Conservation (phyloP, 2,797 vertebrate genomes). For the Coregonus sp. region DNA sequence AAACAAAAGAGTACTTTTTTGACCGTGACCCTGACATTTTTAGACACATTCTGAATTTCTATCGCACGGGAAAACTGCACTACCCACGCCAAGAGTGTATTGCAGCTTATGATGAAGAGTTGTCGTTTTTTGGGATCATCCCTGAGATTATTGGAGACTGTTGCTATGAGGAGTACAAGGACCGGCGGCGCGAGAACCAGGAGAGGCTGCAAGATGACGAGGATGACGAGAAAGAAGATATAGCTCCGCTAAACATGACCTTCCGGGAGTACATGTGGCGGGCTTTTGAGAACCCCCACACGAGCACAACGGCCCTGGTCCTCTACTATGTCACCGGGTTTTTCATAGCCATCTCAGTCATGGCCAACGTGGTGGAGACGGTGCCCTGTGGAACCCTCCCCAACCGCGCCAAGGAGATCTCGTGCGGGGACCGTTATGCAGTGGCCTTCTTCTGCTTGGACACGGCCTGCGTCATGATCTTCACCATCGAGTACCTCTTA, state of each 20-base stretch:
- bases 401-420: constrained; percentile 84
- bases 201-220: constrained; percentile 91
- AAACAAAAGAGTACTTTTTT: constrained; percentile 93
- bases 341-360: constrained; percentile 94
- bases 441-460: constrained; percentile 95
- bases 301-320: constrained; percentile 91
- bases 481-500: constrained; percentile 90
- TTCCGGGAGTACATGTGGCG: constrained; percentile 89
- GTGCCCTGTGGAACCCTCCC: constrained; percentile 87
- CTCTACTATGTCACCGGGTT: constrained; percentile 97
- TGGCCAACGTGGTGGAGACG: constrained; percentile 93
- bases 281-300: constrained; percentile 95
- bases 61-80: constrained; percentile 93
- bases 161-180: constrained; percentile 96
- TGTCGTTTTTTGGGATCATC: constrained; percentile 94
- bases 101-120: constrained; percentile 91
- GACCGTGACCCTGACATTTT: constrained; percentile 98
- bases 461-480: constrained; percentile 96
- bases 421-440: constrained; percentile 91
- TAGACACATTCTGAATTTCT: constrained; percentile 92
- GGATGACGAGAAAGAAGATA: constrained; percentile 83
- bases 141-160: constrained; percentile 95
- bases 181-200: constrained; percentile 88
- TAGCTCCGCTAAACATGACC: constrained; percentile 84
- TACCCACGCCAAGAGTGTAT: constrained; percentile 96